Evolutionary conservation across 2,888 invertebrate species (phyloP), one percentile per base, ranked within the genome.

Genomic region (Leptopilina drosophilae): DNA sequence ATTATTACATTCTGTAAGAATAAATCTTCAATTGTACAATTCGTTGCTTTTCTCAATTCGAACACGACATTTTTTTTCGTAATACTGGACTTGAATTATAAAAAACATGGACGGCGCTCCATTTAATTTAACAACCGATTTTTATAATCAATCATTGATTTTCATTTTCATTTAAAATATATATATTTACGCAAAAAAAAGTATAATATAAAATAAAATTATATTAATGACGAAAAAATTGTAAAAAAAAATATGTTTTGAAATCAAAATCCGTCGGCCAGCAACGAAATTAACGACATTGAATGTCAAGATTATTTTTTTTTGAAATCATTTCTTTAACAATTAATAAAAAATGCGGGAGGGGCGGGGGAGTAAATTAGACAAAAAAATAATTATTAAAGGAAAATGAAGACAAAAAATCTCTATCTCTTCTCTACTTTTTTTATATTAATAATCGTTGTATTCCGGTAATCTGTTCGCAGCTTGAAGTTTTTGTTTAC

Each of bases 231-330:
- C 73, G 33, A 65, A 8, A 49, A 65, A 8, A 7, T 8, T 65
- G 7, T 46, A 73, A 69, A 20, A 40, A 40, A 26, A 64, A 42
- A 33, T 4, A 33, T 33, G 33, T 33, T 78, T 64, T 56, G 73
- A 77, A 76, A 80, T 76, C 78, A 78, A 82, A 82, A 85, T 85
- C 85, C 84, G 83, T 85, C 82, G 86, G 78, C 86, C 87, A 86
- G 88, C 87, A 85, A 87, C 84, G 85, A 86, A 84, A 80, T 77
- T 76, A 80, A 69, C 80, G 67, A 33, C 20, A 73, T 15, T 4
- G 42, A 73, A 56, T 56, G 73, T 56, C 15, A 11, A 26, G 12
- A 73, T 33, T 56, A 33, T 33, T 40, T 9, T 20, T 20, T n/a
- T 9, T 62, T 7, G 20, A 62, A 62, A 9, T 9, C 8, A 62